Conservation (phyloP, 2,113 vertebrate genomes). For the Asarcornis scutulata region DNA sequence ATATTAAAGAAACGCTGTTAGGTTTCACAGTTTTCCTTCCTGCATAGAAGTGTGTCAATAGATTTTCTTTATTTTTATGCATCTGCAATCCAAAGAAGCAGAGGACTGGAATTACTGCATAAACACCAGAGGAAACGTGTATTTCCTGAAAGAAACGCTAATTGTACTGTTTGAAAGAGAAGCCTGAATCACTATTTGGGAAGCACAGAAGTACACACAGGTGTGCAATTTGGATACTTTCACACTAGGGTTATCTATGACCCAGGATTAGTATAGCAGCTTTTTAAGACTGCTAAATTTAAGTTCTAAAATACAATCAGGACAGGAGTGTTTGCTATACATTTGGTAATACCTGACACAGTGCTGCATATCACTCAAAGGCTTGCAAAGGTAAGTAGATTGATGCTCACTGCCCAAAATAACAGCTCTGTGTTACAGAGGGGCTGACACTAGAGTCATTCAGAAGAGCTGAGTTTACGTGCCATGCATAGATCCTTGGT, state of each 20-base stretch:
- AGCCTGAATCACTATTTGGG: neutral
- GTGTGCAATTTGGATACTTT: neutral
- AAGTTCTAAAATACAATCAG: neutral
- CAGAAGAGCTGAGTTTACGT: neutral
- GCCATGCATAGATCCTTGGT: neutral
- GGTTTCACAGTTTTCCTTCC: neutral
- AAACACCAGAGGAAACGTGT: neutral
- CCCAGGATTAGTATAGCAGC: neutral
- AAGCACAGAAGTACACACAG: neutral
- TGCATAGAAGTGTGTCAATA: neutral
- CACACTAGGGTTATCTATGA: neutral
- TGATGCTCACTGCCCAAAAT: neutral
- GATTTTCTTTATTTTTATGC: neutral
- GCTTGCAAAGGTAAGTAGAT: neutral
- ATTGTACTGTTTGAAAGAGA: neutral
- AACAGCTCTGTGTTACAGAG: neutral
- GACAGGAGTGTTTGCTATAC: neutral
- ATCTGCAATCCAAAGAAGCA: neutral
- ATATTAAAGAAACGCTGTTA: neutral
- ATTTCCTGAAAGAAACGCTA: neutral
- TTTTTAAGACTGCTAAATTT: neutral
- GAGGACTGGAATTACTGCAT: neutral
- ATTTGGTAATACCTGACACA: neutral
- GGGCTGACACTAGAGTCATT: neutral
- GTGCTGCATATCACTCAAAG: neutral